These are phyloP conservation scores for Argya squamiceps DNA, from an alignment of 2,797 vertebrate species.

Conservation along the genomic window DNA sequence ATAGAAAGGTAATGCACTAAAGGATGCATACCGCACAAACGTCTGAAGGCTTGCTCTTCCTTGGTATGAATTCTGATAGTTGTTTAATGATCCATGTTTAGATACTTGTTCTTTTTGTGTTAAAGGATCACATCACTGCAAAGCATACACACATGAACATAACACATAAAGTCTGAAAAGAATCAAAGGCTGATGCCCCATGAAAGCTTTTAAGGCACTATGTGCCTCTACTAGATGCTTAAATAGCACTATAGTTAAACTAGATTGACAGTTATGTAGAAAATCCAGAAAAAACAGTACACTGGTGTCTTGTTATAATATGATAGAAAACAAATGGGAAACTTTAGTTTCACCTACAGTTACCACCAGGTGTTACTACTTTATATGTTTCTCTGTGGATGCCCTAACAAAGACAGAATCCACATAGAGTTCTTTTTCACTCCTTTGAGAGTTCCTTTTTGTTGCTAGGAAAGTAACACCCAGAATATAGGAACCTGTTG, in stretches of 20 bases:
- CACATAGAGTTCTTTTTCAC: background rate
- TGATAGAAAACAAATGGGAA: background rate
- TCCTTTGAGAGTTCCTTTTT: background rate
- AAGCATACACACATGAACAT: fast-evolving
- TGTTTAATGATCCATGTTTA: background rate
- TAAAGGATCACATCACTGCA: background rate
- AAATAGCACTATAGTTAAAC: background rate
- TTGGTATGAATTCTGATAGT: background rate
- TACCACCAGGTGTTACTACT: background rate
- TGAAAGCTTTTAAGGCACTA: background rate
- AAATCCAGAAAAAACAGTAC: background rate
- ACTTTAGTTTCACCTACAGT: background rate
- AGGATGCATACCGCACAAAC: background rate
- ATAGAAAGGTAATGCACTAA: background rate
- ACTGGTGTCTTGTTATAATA: background rate
- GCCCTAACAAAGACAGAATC: background rate
- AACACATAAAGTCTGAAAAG: background rate
- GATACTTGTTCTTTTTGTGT: background rate
- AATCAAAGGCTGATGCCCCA: background rate
- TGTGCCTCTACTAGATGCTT: background rate
- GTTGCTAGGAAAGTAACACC: background rate
- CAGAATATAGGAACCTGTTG: background rate
- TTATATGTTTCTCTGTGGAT: background rate
- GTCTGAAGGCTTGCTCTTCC: background rate
- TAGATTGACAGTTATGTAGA: background rate